A percentile compares a stretch with the other conserved stretches of the same genome.
Conservation (phyloP, 1,140 invertebrate species). For the Ips nitidus region DNA sequence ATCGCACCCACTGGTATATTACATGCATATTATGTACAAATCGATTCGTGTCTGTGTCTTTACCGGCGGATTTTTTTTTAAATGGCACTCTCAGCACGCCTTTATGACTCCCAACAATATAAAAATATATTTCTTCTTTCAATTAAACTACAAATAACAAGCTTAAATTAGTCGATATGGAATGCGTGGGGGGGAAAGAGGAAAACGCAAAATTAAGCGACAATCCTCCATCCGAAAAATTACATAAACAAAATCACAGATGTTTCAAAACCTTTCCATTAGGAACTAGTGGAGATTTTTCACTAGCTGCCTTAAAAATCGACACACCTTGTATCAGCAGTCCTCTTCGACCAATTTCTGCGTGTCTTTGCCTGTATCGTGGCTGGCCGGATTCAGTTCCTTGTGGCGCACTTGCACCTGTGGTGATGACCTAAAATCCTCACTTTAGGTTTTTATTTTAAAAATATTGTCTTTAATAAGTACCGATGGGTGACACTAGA, state of each 20-base stretch:
- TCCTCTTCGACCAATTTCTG: slow-evolving; percentile 88
- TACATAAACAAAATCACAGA: slow-evolving; percentile 4
- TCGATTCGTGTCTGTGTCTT: too few species aligned
- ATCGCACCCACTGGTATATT: too few species aligned
- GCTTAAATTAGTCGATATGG: too few species aligned
- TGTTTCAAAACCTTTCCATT: not conserved
- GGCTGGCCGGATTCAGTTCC: slow-evolving; percentile 77
- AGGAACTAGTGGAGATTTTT: too few species aligned
- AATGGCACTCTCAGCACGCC: slow-evolving; percentile 9
- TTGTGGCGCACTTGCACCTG: slow-evolving; percentile 71
- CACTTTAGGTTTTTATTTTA: slow-evolving; percentile 3
- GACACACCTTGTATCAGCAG: slow-evolving; percentile 48
- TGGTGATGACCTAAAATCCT: slow-evolving; percentile 59
- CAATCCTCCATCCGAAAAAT: not conserved
- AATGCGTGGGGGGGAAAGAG: too few species aligned
- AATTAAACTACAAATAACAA: too few species aligned
- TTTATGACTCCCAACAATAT: not conserved
- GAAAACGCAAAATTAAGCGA: too few species aligned
- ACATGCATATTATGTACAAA: too few species aligned
- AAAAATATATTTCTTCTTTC: too few species aligned
- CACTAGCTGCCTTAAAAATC: too few species aligned
- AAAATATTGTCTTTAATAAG: not conserved
- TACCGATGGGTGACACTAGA: slow-evolving; percentile 74
- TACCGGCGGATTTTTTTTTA: too few species aligned
- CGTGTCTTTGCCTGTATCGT: slow-evolving; percentile 90